phyloP scores from a whole-genome alignment of 1,140 invertebrate genomes.

The Trichonephila clavipes region DNA sequence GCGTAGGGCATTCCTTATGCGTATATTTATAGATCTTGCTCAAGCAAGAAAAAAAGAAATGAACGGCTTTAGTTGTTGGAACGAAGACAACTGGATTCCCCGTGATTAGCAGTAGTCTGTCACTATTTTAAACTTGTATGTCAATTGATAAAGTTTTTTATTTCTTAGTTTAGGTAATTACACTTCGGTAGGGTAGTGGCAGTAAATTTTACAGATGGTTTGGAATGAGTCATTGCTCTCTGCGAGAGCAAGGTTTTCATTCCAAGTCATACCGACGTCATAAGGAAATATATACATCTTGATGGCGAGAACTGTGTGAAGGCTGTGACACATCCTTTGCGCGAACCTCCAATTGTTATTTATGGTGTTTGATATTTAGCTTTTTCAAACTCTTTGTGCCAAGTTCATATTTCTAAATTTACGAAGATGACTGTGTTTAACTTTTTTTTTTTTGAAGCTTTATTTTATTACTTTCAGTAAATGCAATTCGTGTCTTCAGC shows the following conservation, averaged over 20 bases:
- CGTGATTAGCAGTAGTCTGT: constrained; percentile 66
- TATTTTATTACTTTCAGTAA: no score
- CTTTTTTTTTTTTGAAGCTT: no score
- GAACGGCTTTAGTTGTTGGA: constrained; percentile 55
- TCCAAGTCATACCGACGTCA: constrained; percentile 4
- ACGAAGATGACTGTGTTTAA: no score
- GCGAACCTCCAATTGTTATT: no score
- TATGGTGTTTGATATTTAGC: no score
- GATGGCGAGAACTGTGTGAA: no score
- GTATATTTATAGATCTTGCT: constrained; percentile 46
- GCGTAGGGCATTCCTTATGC: constrained; percentile 49
- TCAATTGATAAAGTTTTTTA: constrained; percentile 55
- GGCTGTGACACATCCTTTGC: no score
- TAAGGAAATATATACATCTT: neutral
- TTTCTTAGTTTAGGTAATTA: constrained; percentile 45
- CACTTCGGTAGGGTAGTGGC: constrained; percentile 26
- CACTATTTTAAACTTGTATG: constrained; percentile 74
- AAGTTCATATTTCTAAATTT: no score
- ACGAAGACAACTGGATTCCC: constrained; percentile 62
- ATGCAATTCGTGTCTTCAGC: no score
- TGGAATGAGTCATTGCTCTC: constrained; percentile 38
- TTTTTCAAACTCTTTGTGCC: no score
- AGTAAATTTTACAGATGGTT: constrained; percentile 50
- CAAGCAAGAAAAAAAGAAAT: constrained; percentile 38
- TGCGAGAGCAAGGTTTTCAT: neutral